Percentiles rank a stretch among this genome's conserved stretches.
Conservation (phyloP, 2,888 invertebrate species). For the Drosophila falleni region DNA sequence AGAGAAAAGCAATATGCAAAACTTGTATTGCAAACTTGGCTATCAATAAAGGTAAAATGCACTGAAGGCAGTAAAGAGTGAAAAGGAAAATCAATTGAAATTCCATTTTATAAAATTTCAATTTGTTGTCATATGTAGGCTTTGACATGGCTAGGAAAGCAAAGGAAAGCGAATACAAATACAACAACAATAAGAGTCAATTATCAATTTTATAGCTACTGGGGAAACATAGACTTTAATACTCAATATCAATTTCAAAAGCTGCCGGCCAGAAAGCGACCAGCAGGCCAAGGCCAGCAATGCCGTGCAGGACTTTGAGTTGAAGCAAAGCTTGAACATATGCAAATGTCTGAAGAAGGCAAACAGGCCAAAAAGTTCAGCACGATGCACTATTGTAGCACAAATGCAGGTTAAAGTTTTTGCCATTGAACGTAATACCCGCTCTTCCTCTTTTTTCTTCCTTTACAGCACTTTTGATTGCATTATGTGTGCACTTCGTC, state of each 20-base stretch:
- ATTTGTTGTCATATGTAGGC: constrained; percentile 53
- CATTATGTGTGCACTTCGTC: constrained; percentile 25
- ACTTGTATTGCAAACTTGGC: constrained; percentile 8
- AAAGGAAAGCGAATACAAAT: neutral
- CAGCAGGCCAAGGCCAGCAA: constrained; percentile 48
- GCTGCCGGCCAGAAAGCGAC: constrained; percentile 18
- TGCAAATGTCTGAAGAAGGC: constrained; percentile 37
- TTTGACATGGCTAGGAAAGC: constrained; percentile 9
- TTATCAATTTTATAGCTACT: constrained; percentile 40
- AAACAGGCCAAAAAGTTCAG: constrained; percentile 25
- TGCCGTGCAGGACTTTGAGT: constrained; percentile 23
- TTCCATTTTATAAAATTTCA: constrained; percentile 44
- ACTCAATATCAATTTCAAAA: constrained; percentile 53
- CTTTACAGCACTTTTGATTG: constrained; percentile 5
- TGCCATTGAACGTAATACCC: neutral
- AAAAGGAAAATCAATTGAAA: constrained; percentile 41
- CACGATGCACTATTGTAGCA: constrained; percentile 1
- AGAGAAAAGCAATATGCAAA: constrained; percentile 7
- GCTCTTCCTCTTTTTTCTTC: neutral
- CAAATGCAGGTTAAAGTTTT: constrained; percentile 24
- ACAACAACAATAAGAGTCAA: constrained; percentile 48
- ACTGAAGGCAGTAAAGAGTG: constrained; percentile 6
- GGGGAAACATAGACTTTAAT: constrained; percentile 15
- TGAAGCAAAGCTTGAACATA: constrained; percentile 16
- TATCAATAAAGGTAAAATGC: constrained; percentile 23